These are phyloP conservation scores for Trichacis sp. DNA, from an alignment of 2,888 invertebrate genomes.

Conservation along the genomic window DNA sequence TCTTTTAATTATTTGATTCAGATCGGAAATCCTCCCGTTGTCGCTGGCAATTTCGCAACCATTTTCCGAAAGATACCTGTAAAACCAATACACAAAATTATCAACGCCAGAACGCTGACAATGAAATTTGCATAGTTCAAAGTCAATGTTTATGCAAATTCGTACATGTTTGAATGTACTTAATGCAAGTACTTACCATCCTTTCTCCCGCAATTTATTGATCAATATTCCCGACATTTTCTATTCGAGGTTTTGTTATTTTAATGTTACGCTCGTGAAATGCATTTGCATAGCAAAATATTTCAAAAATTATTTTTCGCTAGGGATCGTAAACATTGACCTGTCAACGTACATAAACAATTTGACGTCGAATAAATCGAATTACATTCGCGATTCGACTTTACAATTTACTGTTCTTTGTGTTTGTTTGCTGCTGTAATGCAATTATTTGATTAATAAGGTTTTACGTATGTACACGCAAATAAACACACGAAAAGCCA, in stretches of 20 bases:
- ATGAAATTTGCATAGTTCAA: too few species aligned
- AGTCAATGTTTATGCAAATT: too few species aligned
- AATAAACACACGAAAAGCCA: too few species aligned
- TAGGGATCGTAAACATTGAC: background rate
- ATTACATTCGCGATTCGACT: too few species aligned
- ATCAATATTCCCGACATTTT: slow-evolving; percentile 52
- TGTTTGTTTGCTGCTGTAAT: too few species aligned
- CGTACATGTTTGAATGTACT: background rate
- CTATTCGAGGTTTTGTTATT: background rate
- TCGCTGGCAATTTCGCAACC: slow-evolving; percentile 78
- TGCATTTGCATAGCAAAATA: background rate
- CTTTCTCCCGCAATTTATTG: slow-evolving; percentile 76
- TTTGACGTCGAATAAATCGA: background rate
- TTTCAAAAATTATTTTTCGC: background rate
- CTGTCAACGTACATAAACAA: background rate
- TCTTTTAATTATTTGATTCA: slow-evolving; percentile 74
- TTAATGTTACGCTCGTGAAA: background rate
- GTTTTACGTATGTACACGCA: too few species aligned
- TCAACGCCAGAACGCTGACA: too few species aligned
- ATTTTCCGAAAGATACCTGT: slow-evolving; percentile 80
- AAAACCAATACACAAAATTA: slow-evolving; percentile 9
- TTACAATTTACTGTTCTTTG: too few species aligned
- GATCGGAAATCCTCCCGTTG: slow-evolving; percentile 75
- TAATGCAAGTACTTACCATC: slow-evolving; percentile 75
- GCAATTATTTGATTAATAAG: too few species aligned